Percentiles rank a stretch among this genome's conserved stretches.
phyloP scores from a whole-genome alignment of 2,888 invertebrate species.

The Dioctria rufipes region DNA sequence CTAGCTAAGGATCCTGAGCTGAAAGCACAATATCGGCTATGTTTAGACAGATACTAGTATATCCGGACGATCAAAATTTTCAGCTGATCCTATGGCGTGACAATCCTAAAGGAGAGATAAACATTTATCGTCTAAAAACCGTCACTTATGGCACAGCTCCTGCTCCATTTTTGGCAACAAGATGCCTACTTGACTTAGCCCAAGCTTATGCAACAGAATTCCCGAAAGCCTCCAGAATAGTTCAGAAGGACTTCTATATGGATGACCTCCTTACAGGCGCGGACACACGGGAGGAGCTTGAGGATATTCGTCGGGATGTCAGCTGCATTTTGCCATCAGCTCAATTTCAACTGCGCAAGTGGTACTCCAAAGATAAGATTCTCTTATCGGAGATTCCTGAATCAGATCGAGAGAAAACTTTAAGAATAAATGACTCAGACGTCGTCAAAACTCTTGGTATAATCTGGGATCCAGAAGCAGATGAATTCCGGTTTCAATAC shows the following conservation, averaged over 20 bases:
- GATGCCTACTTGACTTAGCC: slow-evolving; percentile 55
- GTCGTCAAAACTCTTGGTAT: not conserved
- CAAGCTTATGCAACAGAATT: slow-evolving; percentile 59
- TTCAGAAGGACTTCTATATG: slow-evolving; percentile 60
- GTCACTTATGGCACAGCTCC: not conserved
- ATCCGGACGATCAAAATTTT: slow-evolving; percentile 59
- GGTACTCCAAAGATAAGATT: slow-evolving; percentile 54
- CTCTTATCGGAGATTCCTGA: slow-evolving; percentile 6
- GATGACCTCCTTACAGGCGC: slow-evolving; percentile 60
- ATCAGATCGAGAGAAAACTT: not conserved
- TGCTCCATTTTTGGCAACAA: slow-evolving; percentile 21
- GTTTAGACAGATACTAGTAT: too few relatives aligned
- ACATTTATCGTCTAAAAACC: not conserved
- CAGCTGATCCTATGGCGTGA: slow-evolving; percentile 65
- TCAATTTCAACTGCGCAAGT: slow-evolving; percentile 57
- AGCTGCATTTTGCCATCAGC: slow-evolving; percentile 44
- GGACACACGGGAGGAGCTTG: slow-evolving; percentile 54
- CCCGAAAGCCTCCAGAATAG: slow-evolving; percentile 57
- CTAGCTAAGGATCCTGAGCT: not conserved
- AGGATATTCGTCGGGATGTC: slow-evolving; percentile 54
- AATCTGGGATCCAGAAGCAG: slow-evolving; percentile 58
- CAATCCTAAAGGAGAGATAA: slow-evolving; percentile 55
- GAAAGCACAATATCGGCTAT: slow-evolving; percentile 1
- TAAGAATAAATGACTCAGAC: not conserved
- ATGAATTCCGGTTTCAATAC: too few relatives aligned